Percentiles rank a stretch among this genome's conserved stretches.
phyloP scores from a whole-genome alignment of 2,797 vertebrate species.

The Chanos chanos region DNA sequence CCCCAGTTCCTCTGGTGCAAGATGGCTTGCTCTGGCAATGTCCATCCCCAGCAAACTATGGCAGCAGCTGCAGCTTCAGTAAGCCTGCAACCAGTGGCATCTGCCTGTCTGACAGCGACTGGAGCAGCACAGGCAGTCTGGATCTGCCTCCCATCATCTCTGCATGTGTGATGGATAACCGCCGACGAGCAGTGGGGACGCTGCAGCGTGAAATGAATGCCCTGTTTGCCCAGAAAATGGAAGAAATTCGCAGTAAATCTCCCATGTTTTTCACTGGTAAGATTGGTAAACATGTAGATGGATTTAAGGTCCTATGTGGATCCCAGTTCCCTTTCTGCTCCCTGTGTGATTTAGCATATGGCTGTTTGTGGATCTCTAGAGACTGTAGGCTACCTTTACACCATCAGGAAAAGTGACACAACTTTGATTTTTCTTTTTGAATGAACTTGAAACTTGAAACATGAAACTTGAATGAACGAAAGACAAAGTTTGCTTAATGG shows the following conservation, averaged over 20 bases:
- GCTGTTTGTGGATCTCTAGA: too few species aligned
- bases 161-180: slow-evolving; percentile 67
- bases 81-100: slow-evolving; percentile 33
- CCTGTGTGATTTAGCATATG: too few species aligned
- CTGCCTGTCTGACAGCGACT: slow-evolving; percentile 74
- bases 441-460: too few species aligned
- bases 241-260: slow-evolving; percentile 92
- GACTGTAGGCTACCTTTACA: too few species aligned
- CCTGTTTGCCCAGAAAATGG: slow-evolving; percentile 92
- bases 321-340: too few species aligned
- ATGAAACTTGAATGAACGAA: too few species aligned
- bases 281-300: too few species aligned
- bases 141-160: slow-evolving; percentile 62
- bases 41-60: slow-evolving; percentile 62
- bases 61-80: slow-evolving; percentile 59
- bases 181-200: slow-evolving; percentile 82
- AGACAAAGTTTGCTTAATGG: too few species aligned
- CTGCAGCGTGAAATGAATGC: slow-evolving; percentile 96
- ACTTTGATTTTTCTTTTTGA: too few species aligned
- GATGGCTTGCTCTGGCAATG: slow-evolving; percentile 65
- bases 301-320: too few species aligned
- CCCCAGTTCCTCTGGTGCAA: slow-evolving; percentile 46
- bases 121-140: slow-evolving; percentile 80
- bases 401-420: too few species aligned
- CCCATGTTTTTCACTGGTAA: slow-evolving; percentile 95